A percentile compares a stretch with the other conserved stretches of the same genome.
phyloP scores from a whole-genome alignment of 92 coral and sea anemone genomes.

The Porites rus region DNA sequence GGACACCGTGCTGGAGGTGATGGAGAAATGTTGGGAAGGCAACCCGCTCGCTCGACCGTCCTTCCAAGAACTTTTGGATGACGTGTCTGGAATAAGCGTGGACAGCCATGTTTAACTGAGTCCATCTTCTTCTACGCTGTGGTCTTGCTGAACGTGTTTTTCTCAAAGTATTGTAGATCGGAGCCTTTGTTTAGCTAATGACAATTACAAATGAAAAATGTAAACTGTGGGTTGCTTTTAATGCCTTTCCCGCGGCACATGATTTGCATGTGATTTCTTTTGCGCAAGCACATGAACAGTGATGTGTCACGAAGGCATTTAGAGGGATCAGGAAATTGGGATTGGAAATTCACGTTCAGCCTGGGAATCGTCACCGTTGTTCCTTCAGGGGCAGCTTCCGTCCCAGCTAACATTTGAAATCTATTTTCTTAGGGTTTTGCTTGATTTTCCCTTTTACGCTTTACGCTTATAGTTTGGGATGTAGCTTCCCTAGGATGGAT shows the following conservation, averaged over 20 bases:
- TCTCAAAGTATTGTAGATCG: constrained; percentile 12
- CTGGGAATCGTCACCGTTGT: background rate
- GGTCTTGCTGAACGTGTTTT: background rate
- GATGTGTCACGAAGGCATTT: no score
- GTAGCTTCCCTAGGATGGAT: background rate
- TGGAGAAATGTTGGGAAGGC: constrained; percentile 94
- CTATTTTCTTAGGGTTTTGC: background rate
- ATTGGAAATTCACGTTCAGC: background rate
- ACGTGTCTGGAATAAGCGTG: constrained; percentile 79
- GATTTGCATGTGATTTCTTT: background rate
- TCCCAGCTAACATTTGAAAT: no score
- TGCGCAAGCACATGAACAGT: no score
- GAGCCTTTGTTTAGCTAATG: background rate
- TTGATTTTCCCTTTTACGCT: constrained; percentile 5
- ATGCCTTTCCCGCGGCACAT: background rate
- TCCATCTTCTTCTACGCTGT: background rate
- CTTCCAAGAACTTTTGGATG: constrained; percentile 78
- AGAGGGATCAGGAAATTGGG: background rate
- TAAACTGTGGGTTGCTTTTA: no score
- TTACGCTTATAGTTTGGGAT: background rate
- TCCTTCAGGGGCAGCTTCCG: no score
- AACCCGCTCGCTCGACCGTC: constrained; percentile 79
- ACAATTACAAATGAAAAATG: background rate
- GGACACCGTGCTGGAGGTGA: constrained; percentile 81
- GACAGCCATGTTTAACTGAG: constrained; percentile 78